Conservation (phyloP, 2,113 vertebrate species). For the Nannobrachium achirus region DNA sequence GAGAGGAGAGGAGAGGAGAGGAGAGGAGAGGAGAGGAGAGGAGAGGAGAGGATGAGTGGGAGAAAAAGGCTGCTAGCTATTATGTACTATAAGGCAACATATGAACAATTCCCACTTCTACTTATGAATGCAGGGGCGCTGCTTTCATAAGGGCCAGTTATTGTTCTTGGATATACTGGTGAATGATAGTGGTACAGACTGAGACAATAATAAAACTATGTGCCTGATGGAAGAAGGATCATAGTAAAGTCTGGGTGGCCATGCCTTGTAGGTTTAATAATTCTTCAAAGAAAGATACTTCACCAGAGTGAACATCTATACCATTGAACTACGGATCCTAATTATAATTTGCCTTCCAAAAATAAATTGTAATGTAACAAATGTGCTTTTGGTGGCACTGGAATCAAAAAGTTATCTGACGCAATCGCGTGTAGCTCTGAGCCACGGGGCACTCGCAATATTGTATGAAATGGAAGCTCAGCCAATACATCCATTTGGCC, state of each 20-base stretch:
- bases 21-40: background rate
- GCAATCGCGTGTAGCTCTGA: background rate
- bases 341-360: too few relatives aligned
- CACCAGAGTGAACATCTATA: too few relatives aligned
- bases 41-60: background rate
- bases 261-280: too few relatives aligned
- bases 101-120: constrained; percentile 32
- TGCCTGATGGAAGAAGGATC: background rate
- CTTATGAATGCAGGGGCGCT: constrained; percentile 6
- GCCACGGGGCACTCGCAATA: background rate
- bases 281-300: too few relatives aligned
- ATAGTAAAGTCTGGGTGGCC: too few relatives aligned
- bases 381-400: background rate
- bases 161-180: too few relatives aligned
- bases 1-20: constrained; percentile 2
- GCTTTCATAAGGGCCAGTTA: background rate
- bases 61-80: background rate
- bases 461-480: background rate
- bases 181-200: background rate
- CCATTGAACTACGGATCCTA: too few relatives aligned
- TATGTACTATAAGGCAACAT: too few relatives aligned
- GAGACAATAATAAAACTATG: background rate
- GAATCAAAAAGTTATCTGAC: constrained; percentile 5
- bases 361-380: too few relatives aligned
- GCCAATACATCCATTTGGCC: too few relatives aligned